These are phyloP conservation scores for Dendrocopos noguchii DNA, from an alignment of 2,113 vertebrate species.

Conservation along the genomic window DNA sequence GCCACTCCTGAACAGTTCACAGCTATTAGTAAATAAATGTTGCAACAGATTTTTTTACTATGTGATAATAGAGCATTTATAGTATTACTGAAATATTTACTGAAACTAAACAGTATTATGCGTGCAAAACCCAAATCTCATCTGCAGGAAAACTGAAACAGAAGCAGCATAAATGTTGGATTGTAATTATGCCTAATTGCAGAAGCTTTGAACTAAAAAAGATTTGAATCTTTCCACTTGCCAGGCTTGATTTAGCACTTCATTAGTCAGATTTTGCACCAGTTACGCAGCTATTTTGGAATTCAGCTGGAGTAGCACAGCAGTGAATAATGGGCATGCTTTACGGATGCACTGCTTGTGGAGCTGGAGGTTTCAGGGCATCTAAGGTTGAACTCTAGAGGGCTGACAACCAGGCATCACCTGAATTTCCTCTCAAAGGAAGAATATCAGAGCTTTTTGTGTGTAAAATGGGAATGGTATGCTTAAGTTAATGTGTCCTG, in stretches of 20 bases:
- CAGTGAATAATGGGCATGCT: conserved; percentile 11
- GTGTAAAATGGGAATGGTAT: neutral
- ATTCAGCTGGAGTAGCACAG: conserved; percentile 42
- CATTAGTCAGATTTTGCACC: conserved; percentile 53
- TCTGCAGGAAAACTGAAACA: conserved; percentile 42
- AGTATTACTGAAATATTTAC: conserved; percentile 52
- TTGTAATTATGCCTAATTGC: conserved; percentile 37
- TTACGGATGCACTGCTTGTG: neutral
- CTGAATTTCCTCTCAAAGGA: neutral
- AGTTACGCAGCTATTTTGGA: conserved; percentile 35
- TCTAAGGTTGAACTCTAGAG: neutral
- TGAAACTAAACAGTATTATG: neutral
- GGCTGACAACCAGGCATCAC: neutral
- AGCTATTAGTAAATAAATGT: conserved; percentile 38
- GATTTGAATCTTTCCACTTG: conserved; percentile 39
- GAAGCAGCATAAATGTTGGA: conserved; percentile 11
- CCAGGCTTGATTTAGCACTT: conserved; percentile 52
- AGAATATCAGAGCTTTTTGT: neutral
- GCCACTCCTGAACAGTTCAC: conserved; percentile 6
- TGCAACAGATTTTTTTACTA: conserved; percentile 39
- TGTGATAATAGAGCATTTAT: neutral
- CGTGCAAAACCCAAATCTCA: conserved; percentile 38
- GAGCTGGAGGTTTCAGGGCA: neutral
- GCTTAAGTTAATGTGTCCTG: neutral
- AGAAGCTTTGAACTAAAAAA: conserved; percentile 45